Evolutionary conservation across 2,888 invertebrate species (phyloP), one percentile per base, ranked within the genome.

Genomic region (Dioctria rufipes): DNA sequence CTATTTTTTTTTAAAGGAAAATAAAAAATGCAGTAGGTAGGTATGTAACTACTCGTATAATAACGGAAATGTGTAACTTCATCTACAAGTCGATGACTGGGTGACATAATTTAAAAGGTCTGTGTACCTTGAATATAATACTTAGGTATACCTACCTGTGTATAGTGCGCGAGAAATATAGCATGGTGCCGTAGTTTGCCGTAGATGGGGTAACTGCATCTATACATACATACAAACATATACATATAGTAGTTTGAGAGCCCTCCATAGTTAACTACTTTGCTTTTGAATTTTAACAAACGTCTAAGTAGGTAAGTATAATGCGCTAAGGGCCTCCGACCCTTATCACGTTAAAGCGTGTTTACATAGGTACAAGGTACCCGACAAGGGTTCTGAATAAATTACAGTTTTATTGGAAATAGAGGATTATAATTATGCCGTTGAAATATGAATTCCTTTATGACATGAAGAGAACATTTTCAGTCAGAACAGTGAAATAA

Each of bases 201-300:
- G n/a, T n/a, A n/a, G n/a, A n/a, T n/a, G 25, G 25, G 25, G 25
- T 25, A 25, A 25, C 25, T 25, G 0, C 25, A 25, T 25, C 25
- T 2, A 25, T 2, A 25, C 25, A 25, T 25, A 25, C 25, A 25
- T 25, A 25, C n/a, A n/a, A n/a, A n/a, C n/a, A n/a, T n/a, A n/a
- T n/a, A n/a, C n/a, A n/a, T 25, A 25, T 2, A 25, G 25, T 25
- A 11, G 54, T 54, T 69, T 25, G 69, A 69, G 69, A 49, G 8
- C 49, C 13, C 69, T 67, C 13, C 51, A 37, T 39, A 39, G 51
- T 69, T 51, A 46, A 37, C 69, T 69, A 69, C 43, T 69, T 69
- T 69, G n/a, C 66, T 25, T 69, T 51, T 69, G 69, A 69, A 69
- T 69, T 51, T 69, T n/a, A 69, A 69, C 39, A 37, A 69, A 3